Evolutionary conservation across 2,113 vertebrate species (phyloP).

Genomic region (Blennius ocellaris): DNA sequence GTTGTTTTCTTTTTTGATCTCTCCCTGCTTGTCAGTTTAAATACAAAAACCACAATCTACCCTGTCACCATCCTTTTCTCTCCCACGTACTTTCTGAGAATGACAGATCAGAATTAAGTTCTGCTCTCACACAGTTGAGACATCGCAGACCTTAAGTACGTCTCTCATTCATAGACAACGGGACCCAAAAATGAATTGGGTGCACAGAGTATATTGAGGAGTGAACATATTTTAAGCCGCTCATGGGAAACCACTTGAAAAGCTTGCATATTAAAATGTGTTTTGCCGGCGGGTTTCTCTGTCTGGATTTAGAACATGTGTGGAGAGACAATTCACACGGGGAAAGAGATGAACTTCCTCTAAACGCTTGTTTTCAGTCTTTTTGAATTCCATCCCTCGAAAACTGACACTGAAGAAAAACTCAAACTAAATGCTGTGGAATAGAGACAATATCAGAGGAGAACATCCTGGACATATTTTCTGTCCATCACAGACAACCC

Average conservation of each 20-base stretch:
- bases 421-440: no score
- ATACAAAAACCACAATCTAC: constrained; percentile 48
- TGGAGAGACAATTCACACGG: not conserved
- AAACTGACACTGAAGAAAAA: not conserved
- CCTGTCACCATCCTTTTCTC: constrained; percentile 14
- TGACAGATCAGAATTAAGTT: constrained; percentile 18
- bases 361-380: not conserved
- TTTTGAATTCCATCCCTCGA: not conserved
- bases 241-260: constrained; percentile 20
- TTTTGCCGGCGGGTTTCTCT: constrained; percentile 5
- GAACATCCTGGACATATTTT: no score
- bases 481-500: no score
- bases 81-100: constrained; percentile 43
- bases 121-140: constrained; percentile 21
- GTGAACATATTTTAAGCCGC: constrained; percentile 18
- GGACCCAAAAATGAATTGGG: constrained; percentile 4
- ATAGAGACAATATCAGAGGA: not conserved
- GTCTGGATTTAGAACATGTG: constrained; percentile 2
- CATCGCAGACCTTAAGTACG: constrained; percentile 11
- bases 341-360: not conserved
- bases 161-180: not conserved
- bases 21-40: constrained; percentile 45
- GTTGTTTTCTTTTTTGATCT: constrained; percentile 51
- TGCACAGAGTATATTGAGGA: not conserved
- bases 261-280: constrained; percentile 22